Conservation (phyloP, 2,113 vertebrate species). For the Puntigrus tetrazona region DNA sequence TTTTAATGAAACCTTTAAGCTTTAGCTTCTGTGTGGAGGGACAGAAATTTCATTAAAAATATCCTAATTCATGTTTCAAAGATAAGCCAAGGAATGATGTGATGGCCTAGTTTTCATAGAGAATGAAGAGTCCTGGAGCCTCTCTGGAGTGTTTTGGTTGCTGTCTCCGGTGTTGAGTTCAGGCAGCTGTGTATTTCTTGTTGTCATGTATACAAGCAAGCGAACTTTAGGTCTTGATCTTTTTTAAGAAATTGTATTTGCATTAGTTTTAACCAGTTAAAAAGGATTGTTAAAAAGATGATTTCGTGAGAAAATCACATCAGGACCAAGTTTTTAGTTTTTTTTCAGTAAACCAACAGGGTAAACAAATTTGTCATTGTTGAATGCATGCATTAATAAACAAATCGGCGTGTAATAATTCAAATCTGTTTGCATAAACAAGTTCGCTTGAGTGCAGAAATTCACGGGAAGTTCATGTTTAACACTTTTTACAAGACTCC, state of each 20-base stretch:
- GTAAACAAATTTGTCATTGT: not conserved
- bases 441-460: not conserved
- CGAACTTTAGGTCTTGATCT: not conserved
- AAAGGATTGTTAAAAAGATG: not conserved
- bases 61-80: not conserved
- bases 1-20: too few species aligned
- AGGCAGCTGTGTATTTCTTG: constrained; percentile 73
- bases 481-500: constrained; percentile 34
- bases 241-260: constrained; percentile 14
- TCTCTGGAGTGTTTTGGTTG: not conserved
- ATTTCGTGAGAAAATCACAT: not conserved
- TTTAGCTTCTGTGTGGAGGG: not conserved
- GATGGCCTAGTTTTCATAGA: not conserved
- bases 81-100: not conserved
- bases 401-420: not conserved
- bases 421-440: not conserved
- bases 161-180: constrained; percentile 59
- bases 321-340: not conserved
- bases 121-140: not conserved
- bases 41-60: not conserved
- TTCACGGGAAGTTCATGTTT: constrained; percentile 6
- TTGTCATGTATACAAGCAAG: constrained; percentile 72
- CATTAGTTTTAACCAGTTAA: not conserved
- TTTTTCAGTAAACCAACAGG: not conserved
- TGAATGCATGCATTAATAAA: not conserved